Evolutionary conservation across 2,113 vertebrate genomes (phyloP).

Genomic region (Pseudonaja textilis): DNA sequence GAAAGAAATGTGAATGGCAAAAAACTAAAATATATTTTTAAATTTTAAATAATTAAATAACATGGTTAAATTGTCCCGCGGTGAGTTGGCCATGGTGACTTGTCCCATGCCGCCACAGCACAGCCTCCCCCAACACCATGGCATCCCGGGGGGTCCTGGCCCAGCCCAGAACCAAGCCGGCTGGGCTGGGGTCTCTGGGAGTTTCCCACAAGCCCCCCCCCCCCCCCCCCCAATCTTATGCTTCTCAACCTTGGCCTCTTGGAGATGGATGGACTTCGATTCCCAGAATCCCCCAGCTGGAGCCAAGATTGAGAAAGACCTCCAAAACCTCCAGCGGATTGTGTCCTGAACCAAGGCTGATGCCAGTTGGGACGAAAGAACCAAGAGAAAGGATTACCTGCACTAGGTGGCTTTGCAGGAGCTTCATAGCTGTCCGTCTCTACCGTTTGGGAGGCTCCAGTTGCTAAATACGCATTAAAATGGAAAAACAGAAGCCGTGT

Average conservation of each 20-base stretch:
- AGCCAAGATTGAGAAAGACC: background rate
- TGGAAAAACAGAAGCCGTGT: background rate
- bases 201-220: background rate
- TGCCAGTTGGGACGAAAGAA: background rate
- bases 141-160: too few species aligned
- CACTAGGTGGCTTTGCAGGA: background rate
- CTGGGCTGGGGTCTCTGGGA: background rate
- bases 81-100: too few species aligned
- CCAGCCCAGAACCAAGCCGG: background rate
- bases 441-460: background rate
- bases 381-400: background rate
- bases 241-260: background rate
- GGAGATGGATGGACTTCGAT: background rate
- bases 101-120: too few species aligned
- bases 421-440: background rate
- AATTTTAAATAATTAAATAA: too few species aligned
- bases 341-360: rapidly evolving
- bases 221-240: too few species aligned
- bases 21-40: too few species aligned
- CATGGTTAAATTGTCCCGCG: too few species aligned
- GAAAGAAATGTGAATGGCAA: too few species aligned
- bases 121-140: background rate
- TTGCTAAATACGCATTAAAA: background rate
- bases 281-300: background rate
- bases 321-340: rapidly evolving